phyloP scores from a whole-genome alignment of 2,888 invertebrate species.

The Tupiocoris notatus region DNA sequence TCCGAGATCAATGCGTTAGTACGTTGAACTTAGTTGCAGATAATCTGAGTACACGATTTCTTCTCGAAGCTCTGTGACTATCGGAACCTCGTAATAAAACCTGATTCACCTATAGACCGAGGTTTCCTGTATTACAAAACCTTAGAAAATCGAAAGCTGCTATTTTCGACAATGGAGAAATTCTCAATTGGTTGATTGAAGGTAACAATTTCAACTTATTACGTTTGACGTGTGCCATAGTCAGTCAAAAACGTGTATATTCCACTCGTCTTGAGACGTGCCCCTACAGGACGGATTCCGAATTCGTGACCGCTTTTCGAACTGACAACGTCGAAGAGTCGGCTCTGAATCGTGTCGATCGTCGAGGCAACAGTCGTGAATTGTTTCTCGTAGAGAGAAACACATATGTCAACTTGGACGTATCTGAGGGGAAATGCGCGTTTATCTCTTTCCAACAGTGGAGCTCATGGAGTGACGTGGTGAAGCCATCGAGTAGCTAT shows the following conservation, averaged over 20 bases:
- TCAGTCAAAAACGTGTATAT: background rate
- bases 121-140: too few relatives aligned
- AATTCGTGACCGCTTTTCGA: background rate
- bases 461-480: background rate
- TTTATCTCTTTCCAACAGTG: background rate
- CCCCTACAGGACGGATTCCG: background rate
- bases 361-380: background rate
- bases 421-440: background rate
- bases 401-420: background rate
- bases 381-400: background rate
- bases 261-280: too few relatives aligned
- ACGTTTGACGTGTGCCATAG: background rate
- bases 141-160: too few relatives aligned
- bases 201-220: too few relatives aligned
- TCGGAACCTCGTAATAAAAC: too few relatives aligned
- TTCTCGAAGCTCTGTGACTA: too few relatives aligned
- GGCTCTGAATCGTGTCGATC: background rate
- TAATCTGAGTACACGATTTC: too few relatives aligned
- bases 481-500: background rate
- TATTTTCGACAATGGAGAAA: too few relatives aligned
- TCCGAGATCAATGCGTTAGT: too few relatives aligned
- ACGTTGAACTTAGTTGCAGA: too few relatives aligned
- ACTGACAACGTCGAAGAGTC: background rate
- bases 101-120: too few relatives aligned
- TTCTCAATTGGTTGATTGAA: too few relatives aligned